Base-by-base conservation (phyloP, 1,140 invertebrate genomes). In the Drosophila sechellia region DNA sequence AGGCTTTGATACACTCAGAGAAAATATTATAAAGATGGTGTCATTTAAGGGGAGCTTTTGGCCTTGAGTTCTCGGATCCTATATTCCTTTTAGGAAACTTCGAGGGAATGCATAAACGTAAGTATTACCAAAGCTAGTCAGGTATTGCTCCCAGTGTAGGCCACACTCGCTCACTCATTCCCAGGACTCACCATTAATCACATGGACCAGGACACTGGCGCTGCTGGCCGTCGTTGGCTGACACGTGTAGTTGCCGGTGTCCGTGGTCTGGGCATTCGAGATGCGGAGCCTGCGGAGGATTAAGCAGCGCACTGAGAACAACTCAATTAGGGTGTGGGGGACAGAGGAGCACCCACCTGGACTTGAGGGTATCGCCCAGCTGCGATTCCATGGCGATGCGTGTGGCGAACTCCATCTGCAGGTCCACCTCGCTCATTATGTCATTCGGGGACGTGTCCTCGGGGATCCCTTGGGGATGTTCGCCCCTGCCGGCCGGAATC, bases 231-330 rank as follows among this genome's bases (percentile, higher is more conserved):
- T 95, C 17, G 96, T 97, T 5, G 96, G 96, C 59, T 96, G 95
- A 90, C 96, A 97, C 86, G 96, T 97, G 92, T 97, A 98, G 93
- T 97, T 97, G 42, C 96, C 96, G 27, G 96, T 96, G 93, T 97
- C 96, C 42, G 94, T 94, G 27, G 94, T 94, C 73, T 94, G 94
- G 43, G 96, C 95, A 91, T 95, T 95, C 60, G 90, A 87, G 55
- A 91, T 91, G 57, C 90, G 90, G 17, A 91, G 58, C 54, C 90
- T 85, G 64, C 34, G 34, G 34, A 34, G 34, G 55, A 27, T 49
- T 57, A 79, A 46, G 49, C 15, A 40, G 17, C 27, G 39, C 49
- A 55, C 50, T 45, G 25, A 34, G 31, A 57, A 61, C 43, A 57
- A 53, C 22, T 56, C 54, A 77, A 77, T 77, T 77, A 77, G 20